Evolutionary conservation across 2,113 vertebrate species (phyloP).

Genomic region (Coptodon bakossiorum): DNA sequence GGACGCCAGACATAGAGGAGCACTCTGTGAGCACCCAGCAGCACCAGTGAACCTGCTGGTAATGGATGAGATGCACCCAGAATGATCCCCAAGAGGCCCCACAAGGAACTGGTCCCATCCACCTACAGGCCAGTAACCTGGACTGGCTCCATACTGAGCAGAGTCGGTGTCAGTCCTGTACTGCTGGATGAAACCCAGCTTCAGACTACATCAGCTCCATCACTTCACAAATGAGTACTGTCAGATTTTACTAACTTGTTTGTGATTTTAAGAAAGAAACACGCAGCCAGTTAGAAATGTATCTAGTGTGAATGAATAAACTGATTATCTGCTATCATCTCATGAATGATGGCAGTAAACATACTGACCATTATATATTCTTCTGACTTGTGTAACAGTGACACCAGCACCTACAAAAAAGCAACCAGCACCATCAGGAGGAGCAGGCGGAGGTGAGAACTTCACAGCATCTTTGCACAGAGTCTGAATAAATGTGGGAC

Average conservation of each 20-base stretch:
- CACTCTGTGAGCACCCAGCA: background rate
- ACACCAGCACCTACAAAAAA: background rate
- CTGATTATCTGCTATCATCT: background rate
- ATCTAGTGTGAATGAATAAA: background rate
- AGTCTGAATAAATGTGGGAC: background rate
- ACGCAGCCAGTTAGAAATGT: fast-evolving
- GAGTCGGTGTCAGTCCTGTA: fast-evolving
- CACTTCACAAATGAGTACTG: background rate
- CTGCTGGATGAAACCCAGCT: background rate
- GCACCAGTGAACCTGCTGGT: background rate
- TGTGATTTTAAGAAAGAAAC: background rate
- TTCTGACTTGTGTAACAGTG: background rate
- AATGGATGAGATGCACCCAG: background rate
- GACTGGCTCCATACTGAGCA: background rate
- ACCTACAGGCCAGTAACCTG: background rate
- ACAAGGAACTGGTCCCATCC: background rate
- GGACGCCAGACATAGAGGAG: background rate
- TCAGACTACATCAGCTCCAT: background rate
- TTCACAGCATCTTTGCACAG: background rate
- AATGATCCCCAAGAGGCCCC: background rate
- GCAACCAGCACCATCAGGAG: background rate
- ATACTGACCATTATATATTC: background rate
- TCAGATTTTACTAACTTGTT: background rate
- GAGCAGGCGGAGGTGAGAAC: conserved; percentile 1
- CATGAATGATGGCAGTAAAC: background rate